Percentiles rank a stretch among this genome's conserved stretches.
Evolutionary conservation across 2,113 vertebrate genomes (phyloP).

Genomic region (Peromyscus polionotus): DNA sequence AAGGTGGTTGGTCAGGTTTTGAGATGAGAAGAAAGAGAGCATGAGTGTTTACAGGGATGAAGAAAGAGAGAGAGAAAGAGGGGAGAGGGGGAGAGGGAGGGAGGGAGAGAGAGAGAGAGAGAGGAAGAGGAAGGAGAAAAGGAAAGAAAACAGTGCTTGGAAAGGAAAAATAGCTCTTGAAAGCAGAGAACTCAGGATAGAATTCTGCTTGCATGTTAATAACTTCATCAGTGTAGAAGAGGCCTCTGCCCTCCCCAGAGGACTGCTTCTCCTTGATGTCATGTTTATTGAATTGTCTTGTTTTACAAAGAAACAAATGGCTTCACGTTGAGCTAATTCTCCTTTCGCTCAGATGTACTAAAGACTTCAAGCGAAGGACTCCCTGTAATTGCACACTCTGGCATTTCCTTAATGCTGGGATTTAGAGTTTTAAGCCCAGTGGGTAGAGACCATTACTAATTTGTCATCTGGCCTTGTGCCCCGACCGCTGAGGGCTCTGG

Average conservation of each 20-base stretch:
- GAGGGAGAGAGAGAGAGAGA: not conserved
- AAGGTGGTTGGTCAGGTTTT: not conserved
- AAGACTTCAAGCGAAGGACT: slow-evolving; percentile 27
- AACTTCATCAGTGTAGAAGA: not conserved
- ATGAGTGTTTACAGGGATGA: not conserved
- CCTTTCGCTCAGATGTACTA: not conserved
- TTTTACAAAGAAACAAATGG: slow-evolving; percentile 52
- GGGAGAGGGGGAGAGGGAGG: not conserved
- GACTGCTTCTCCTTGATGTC: not conserved
- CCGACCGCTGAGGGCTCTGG: not conserved
- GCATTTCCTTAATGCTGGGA: slow-evolving; percentile 43
- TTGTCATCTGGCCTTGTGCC: slow-evolving; percentile 49
- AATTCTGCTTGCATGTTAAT: slow-evolving; percentile 30
- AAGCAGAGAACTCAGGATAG: slow-evolving; percentile 46
- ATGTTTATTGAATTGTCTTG: slow-evolving; percentile 53
- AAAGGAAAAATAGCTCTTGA: not conserved
- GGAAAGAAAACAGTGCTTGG: not conserved
- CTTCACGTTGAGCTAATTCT: not conserved
- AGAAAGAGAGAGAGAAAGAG: too few species aligned
- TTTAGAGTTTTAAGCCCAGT: slow-evolving; percentile 41
- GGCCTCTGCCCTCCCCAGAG: slow-evolving; percentile 38
- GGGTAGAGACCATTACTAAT: slow-evolving; percentile 30
- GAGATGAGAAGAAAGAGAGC: not conserved
- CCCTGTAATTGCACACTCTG: slow-evolving; percentile 15
- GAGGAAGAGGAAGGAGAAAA: not conserved